phyloP scores from a whole-genome alignment of 2,797 vertebrate genomes.

The Columba guinea region DNA sequence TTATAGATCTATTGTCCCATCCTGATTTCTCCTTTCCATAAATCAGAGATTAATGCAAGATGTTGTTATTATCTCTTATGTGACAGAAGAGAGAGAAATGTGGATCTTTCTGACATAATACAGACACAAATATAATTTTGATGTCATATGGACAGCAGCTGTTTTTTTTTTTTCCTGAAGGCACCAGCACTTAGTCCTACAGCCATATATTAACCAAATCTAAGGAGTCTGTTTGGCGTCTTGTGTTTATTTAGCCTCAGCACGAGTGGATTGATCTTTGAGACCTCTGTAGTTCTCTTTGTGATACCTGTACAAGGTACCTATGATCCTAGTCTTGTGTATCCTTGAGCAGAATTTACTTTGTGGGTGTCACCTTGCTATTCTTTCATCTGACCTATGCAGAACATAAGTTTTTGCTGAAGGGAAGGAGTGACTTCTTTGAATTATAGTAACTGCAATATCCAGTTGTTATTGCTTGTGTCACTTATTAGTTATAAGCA shows the following conservation, averaged over 20 bases:
- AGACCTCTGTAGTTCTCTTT: background rate
- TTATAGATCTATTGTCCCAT: background rate
- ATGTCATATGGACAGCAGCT: background rate
- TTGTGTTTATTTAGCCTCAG: background rate
- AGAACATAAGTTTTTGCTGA: background rate
- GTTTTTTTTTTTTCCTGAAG: background rate
- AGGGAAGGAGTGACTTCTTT: background rate
- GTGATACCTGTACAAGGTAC: background rate
- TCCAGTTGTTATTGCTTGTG: background rate
- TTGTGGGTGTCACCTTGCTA: background rate
- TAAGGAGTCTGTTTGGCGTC: background rate
- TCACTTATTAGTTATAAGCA: background rate
- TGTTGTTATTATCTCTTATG: background rate
- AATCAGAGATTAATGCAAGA: background rate
- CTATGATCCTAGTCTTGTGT: background rate
- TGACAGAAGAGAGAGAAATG: background rate
- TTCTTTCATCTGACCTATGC: background rate
- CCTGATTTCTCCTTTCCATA: background rate
- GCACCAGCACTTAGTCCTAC: background rate
- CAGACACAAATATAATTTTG: background rate
- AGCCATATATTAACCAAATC: background rate
- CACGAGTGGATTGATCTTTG: background rate
- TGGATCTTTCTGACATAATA: background rate
- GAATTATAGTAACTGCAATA: background rate
- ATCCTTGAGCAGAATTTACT: conserved; percentile 20